Base-by-base conservation (phyloP, 1,140 invertebrate species). In the Leucophenga varia region DNA sequence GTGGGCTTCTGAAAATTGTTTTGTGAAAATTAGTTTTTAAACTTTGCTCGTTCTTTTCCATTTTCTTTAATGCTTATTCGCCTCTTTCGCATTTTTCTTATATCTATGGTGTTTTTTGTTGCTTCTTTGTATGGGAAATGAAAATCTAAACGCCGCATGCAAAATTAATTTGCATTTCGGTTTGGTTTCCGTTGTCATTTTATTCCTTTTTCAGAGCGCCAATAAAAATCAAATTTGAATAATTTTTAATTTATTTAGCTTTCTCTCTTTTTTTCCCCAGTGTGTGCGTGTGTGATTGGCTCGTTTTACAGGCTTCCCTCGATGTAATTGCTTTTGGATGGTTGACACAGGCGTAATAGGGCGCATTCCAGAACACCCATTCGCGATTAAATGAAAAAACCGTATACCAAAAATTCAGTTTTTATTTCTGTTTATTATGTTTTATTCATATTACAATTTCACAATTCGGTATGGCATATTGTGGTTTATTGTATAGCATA, bases 191-290 rank as follows among this genome's bases (percentile, higher is more conserved):
- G 14, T 55, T n/a, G n/a, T n/a, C n/a, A n/a, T n/a, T n/a, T n/a
- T n/a, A n/a, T n/a, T n/a, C n/a, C n/a, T n/a, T n/a, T n/a, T n/a
- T 6, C n/a, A 14, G 17, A n/a, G n/a, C n/a, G 37, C 57, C n/a
- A n/a, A n/a, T n/a, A n/a, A n/a, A n/a, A n/a, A n/a, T n/a, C 54
- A n/a, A n/a, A n/a, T n/a, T n/a, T n/a, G n/a, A n/a, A n/a, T n/a
- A n/a, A n/a, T n/a, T n/a, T 63, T 59, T 67, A 63, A 67, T 67
- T 67, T 68, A 63, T 68, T 67, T 68, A 59, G 52, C 30, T 52
- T 45, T 31, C 25, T 14, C 20, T 16, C 36, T 57, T 49, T 25
- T 10, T 13, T 41, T 20, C 18, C 13, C 17, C 20, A 30, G 7
- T 31, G 19, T 21, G 22, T 49, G 32, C 8, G 9, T 28, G n/a